phyloP scores from a whole-genome alignment of 2,113 vertebrate genomes.

The Argyrosomus japonicus region DNA sequence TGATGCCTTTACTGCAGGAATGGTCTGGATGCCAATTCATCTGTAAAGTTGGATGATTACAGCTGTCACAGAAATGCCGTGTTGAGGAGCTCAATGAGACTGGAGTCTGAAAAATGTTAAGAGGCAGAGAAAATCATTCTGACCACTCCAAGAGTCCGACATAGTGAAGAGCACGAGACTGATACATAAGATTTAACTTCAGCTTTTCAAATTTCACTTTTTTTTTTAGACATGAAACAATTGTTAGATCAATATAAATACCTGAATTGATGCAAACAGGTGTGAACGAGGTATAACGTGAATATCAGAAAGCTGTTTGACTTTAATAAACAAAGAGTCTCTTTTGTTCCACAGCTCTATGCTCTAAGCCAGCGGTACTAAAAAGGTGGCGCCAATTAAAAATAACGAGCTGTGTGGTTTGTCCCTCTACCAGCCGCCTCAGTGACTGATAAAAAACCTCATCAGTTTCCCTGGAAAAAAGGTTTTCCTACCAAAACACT shows the following conservation, averaged over 20 bases:
- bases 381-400: not conserved
- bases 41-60: not conserved
- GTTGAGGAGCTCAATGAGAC: not conserved
- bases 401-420: not conserved
- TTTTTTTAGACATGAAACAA: not conserved
- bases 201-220: too few relatives aligned
- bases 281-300: too few relatives aligned
- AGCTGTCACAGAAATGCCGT: not conserved
- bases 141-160: not conserved
- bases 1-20: not conserved
- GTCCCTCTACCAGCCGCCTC: not conserved
- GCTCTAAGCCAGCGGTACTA: not conserved
- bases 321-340: not conserved
- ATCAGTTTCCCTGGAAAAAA: not conserved
- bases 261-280: not conserved
- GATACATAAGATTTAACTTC: not conserved
- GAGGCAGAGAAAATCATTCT: not conserved
- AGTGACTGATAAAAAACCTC: not conserved
- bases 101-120: too few relatives aligned
- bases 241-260: not conserved
- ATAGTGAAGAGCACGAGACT: not conserved
- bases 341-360: not conserved
- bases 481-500: not conserved
- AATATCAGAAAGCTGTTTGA: not conserved
- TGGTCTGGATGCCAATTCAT: not conserved